These are phyloP conservation scores for Planiliza haematocheilus DNA, from an alignment of 2,113 vertebrate genomes.

Conservation along the genomic window DNA sequence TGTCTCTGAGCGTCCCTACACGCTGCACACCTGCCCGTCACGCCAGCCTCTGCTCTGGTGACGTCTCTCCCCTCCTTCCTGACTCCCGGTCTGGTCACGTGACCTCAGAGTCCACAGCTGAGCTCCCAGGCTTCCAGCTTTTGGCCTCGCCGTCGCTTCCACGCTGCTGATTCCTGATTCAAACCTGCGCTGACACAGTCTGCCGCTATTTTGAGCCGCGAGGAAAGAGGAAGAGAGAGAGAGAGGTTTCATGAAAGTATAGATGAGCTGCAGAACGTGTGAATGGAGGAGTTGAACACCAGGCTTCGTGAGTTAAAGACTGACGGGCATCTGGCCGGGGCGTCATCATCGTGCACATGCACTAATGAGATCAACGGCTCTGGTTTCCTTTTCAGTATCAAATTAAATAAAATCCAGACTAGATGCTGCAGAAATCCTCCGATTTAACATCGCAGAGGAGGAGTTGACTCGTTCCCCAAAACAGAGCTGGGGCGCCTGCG, in stretches of 20 bases:
- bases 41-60: no score
- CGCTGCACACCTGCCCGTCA: no score
- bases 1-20: slow-evolving; percentile 20
- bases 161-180: slow-evolving; percentile 24
- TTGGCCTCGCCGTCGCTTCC: no score
- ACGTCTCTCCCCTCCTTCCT: slow-evolving; percentile 3
- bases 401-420: slow-evolving; percentile 30
- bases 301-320: background rate
- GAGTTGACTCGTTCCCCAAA: background rate
- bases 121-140: background rate
- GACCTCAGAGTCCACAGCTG: slow-evolving; percentile 20
- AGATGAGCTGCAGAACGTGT: no score
- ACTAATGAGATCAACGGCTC: slow-evolving; percentile 15
- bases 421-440: background rate
- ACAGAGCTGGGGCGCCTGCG: background rate
- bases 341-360: background rate
- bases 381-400: slow-evolving; percentile 39
- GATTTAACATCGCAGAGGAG: background rate
- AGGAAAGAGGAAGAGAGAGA: background rate
- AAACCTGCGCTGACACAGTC: background rate
- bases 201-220: slow-evolving; percentile 46
- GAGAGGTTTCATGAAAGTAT: background rate
- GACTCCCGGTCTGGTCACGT: slow-evolving; percentile 37
- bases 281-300: no score
- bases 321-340: no score